Evolutionary conservation across 2,797 vertebrate genomes (phyloP), one percentile per base, ranked within the genome.

Genomic region (Danio tinwini): DNA sequence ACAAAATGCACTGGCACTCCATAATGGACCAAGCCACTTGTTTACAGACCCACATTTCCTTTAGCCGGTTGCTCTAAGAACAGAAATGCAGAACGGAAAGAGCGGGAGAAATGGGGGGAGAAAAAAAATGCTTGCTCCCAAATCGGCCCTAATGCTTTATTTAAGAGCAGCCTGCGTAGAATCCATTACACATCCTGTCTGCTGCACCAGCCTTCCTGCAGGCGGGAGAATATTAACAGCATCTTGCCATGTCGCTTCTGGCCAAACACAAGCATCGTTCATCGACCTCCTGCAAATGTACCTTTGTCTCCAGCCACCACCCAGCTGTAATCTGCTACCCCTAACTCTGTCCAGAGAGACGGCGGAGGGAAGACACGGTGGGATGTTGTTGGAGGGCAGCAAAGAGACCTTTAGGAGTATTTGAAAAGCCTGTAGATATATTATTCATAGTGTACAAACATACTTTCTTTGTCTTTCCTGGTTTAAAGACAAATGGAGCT

Each of bases 1-100:
- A 83, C 62, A 74, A 70, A 90, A 89, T 86, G 86, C 81, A 89
- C 90, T 91, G 80, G 76, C 78, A 73, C 50, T 86, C 84, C 76
- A 72, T 92, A 92, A 92, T 93, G 90, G 89, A 91, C 69, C 21
- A 72, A 81, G 80, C 86, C 71, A 84, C 80, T 86, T 86, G 84
- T 90, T 89, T 89, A 87, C 86, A n/a, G 50, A 65, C 72, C 71
- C 76, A 76, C 59, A 64, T 84, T 85, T 76, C 53, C 84, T 70
- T 82, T 81, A 80, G 82, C 29, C 45, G 29, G 84, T 80, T 59
- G n/a, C 83, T 85, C 86, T 85, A 61, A 45, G 73, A 62, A 70
- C 37, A 52, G 76, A 68, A 73, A 82, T 58, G 62, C 29, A 49
- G 59, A 19, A n/a, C n/a, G 1, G 40, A 42, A 69, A 58, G 61